Conservation (phyloP, 2,113 vertebrate genomes). For the Pungitius pungitius region DNA sequence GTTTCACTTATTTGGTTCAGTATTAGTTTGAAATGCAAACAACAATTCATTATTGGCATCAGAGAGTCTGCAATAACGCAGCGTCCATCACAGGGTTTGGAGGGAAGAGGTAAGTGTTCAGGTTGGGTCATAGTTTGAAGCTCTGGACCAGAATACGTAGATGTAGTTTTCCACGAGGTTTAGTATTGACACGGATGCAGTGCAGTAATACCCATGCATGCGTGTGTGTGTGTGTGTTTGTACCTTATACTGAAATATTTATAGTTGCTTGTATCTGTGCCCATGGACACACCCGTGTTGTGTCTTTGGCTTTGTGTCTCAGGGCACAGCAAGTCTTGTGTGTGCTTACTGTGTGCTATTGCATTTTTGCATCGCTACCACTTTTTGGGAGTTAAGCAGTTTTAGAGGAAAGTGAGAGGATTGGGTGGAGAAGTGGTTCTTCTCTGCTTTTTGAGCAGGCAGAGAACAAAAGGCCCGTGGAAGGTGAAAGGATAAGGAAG, state of each 20-base stretch:
- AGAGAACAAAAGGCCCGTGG: conserved; percentile 44
- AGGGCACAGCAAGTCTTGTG: conserved; percentile 14
- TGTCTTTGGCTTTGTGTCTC: conserved; percentile 18
- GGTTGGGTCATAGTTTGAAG: too few relatives aligned
- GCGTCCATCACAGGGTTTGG: background rate
- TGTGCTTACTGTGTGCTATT: conserved; percentile 21
- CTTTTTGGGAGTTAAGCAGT: conserved; percentile 38
- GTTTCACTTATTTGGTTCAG: conserved; percentile 6
- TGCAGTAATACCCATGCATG: background rate
- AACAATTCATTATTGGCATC: background rate
- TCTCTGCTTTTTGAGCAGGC: conserved; percentile 32
- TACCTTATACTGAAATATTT: conserved; percentile 27
- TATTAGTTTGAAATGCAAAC: conserved; percentile 18
- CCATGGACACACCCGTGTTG: conserved; percentile 8
- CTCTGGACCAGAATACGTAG: background rate
- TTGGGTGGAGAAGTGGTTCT: background rate
- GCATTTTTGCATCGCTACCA: conserved; percentile 46
- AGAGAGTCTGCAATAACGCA: background rate
- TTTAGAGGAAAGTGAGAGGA: conserved; percentile 29
- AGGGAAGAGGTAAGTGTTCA: background rate
- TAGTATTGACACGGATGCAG: background rate
- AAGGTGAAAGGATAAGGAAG: conserved; percentile 26
- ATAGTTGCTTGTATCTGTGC: conserved; percentile 23
- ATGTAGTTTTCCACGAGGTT: background rate
- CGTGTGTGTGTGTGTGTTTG: background rate